Evolutionary conservation across 2,113 vertebrate genomes (phyloP).

Genomic region (Callaeas wilsoni): DNA sequence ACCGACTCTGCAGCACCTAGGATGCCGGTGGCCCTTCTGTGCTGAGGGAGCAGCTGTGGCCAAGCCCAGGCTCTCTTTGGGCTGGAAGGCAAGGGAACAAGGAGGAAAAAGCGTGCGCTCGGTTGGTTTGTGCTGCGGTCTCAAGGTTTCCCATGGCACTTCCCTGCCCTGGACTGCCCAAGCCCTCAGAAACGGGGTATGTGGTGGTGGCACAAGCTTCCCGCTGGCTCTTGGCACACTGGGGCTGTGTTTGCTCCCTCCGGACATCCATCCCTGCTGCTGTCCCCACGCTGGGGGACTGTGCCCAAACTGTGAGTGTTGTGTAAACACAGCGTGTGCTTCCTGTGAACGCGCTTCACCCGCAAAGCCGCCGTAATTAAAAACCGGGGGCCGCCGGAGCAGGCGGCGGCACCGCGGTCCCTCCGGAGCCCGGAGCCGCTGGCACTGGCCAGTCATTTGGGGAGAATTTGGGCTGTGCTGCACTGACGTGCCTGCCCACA

Average conservation of each 20-base stretch:
- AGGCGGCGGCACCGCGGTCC: fast-evolving
- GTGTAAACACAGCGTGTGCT: conserved; percentile 18
- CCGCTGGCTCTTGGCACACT: background rate
- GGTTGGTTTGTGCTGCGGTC: background rate
- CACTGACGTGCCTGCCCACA: fast-evolving
- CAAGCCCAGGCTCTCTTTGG: background rate
- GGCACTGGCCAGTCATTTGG: fast-evolving
- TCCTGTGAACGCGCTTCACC: background rate
- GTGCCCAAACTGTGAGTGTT: background rate
- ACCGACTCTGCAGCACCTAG: background rate
- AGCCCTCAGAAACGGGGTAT: background rate
- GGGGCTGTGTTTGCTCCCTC: background rate
- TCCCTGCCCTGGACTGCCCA: background rate
- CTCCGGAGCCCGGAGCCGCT: background rate
- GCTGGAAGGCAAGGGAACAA: background rate
- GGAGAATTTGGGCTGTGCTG: fast-evolving
- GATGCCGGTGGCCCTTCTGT: background rate
- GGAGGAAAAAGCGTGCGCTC: background rate
- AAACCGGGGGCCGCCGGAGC: background rate
- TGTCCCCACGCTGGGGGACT: background rate
- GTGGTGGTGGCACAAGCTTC: background rate
- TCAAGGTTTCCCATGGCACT: background rate
- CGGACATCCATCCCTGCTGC: conserved; percentile 14
- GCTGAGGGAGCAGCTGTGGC: background rate
- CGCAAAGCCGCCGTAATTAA: background rate